Percentiles rank a stretch among this genome's conserved stretches.
phyloP scores from a whole-genome alignment of 2,888 invertebrate genomes.

The Reticulitermes lucifugus region DNA sequence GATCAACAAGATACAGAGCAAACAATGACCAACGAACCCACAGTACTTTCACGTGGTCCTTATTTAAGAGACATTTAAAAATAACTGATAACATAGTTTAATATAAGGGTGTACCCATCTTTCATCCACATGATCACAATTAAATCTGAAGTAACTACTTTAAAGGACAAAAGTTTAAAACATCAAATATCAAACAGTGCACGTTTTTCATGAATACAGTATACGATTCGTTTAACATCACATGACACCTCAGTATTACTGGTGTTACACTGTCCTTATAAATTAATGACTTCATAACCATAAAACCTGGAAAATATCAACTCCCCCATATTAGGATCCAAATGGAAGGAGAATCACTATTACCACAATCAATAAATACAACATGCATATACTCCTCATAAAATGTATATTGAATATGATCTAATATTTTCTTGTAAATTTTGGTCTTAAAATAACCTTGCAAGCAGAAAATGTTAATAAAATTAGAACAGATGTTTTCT shows the following conservation, averaged over 20 bases:
- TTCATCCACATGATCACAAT: no score
- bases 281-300: conserved; percentile 35
- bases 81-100: no score
- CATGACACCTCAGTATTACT: background rate
- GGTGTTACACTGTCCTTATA: conserved; percentile 50
- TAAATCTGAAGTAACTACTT: no score
- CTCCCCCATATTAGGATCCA: background rate
- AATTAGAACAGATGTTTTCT: conserved; percentile 5
- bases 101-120: no score
- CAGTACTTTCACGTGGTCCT: no score
- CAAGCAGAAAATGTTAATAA: conserved; percentile 29
- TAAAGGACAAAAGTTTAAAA: background rate
- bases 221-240: background rate
- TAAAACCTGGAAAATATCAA: conserved; percentile 15
- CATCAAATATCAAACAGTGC: background rate
- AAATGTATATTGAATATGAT: background rate
- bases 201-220: background rate
- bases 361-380: conserved; percentile 23
- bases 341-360: background rate
- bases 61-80: no score
- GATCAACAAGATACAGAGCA: no score
- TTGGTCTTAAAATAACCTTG: conserved; percentile 29
- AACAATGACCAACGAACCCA: no score
- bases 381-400: background rate
- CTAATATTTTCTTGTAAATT: conserved; percentile 26